Evolutionary conservation across 2,888 invertebrate species (phyloP), one percentile per base, ranked within the genome.

Genomic region (Mylabris sibirica): DNA sequence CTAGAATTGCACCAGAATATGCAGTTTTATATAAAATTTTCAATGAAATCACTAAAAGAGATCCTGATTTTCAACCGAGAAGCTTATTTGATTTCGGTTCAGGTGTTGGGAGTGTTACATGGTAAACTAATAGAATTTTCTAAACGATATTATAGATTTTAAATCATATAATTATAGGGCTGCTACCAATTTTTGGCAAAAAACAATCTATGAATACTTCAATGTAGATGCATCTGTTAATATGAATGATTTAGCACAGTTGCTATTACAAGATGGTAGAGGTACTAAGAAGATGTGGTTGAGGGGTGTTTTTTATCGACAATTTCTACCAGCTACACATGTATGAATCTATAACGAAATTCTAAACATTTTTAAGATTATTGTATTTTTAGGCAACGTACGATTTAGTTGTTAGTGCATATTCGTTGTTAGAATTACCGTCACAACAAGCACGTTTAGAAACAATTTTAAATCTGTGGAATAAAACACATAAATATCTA

Each of bases 71-170:
- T 81, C 86, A 87, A 68, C 98, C 98, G 0, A 86, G 88, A 68
- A 90, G 90, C 69, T 88, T 96, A 74, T 93, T 97, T 76, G 97
- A 98, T 85, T 96, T 95, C 84, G 98, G 98, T 0, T 95, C 97
- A 5, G 98, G 98, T 0, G 85, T 95, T 4, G 97, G 97, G 0
- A 93, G 94, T 0, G 93, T 91, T 0, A 90, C 91, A 65, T 97
- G 97, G 97, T 83, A 78, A 72, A 60, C 59, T 34, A 64, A 14
- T 35, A 8, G 24, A 59, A 67, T 69, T 61, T 60, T 59, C 4
- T 41, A 8, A 59, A 66, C 26, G 26, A 59, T 35, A 44, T 38
- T 44, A 8, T 44, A 60, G 22, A 0, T 14, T 57, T 76, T 0
- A 4, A 44, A 44, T 3, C 6, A 3, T 4, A 17, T 8, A 41